These are phyloP conservation scores for Bombus impatiens DNA, from an alignment of 1,140 invertebrate species.

Conservation along the genomic window DNA sequence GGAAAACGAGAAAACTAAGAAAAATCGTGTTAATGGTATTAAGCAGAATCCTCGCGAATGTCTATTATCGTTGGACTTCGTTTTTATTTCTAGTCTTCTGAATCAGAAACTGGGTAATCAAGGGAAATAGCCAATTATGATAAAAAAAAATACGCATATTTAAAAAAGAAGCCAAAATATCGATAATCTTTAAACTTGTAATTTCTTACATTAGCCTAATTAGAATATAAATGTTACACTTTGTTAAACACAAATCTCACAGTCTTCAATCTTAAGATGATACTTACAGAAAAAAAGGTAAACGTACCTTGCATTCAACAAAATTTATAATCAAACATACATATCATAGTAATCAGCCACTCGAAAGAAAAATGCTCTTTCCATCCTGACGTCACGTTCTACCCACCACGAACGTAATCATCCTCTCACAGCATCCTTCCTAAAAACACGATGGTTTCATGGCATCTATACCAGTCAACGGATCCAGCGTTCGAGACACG, in stretches of 20 bases:
- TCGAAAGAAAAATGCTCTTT: background rate
- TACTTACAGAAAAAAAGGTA: background rate
- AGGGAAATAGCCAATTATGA: background rate
- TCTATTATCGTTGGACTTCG: slow-evolving; percentile 43
- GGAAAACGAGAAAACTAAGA: slow-evolving; percentile 30
- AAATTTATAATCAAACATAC: background rate
- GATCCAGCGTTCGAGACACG: background rate
- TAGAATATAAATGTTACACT: background rate
- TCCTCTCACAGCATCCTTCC: background rate
- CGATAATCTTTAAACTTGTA: background rate
- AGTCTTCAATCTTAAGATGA: no score
- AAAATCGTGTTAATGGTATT: slow-evolving; percentile 47
- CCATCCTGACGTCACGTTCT: background rate
- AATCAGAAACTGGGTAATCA: background rate
- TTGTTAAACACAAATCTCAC: background rate
- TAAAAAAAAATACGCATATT: background rate
- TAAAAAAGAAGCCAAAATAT: background rate
- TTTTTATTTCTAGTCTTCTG: slow-evolving; percentile 22
- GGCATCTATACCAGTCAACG: background rate
- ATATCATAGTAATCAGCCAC: background rate
- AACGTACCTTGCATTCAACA: background rate
- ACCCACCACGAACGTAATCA: background rate
- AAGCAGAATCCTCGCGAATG: slow-evolving; percentile 37
- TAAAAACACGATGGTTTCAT: background rate
- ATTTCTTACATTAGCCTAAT: background rate